Evolutionary conservation across 2,797 vertebrate genomes (phyloP).

Genomic region (Mus spretus): DNA sequence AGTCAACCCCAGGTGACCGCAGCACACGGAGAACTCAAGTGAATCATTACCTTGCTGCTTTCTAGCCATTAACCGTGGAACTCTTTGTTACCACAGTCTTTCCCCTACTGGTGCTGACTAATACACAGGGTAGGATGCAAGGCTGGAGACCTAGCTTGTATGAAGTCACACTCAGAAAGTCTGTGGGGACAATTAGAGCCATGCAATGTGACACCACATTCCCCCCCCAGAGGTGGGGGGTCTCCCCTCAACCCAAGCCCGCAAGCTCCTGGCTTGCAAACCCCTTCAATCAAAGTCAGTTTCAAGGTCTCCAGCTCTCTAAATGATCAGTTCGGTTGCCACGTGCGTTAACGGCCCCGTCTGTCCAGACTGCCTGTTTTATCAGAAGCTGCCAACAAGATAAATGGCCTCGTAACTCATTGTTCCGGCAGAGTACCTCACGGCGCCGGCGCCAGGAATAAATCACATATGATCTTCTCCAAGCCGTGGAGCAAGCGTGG

Average conservation of each 20-base stretch:
- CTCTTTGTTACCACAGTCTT: background rate
- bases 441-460: slow-evolving; percentile 45
- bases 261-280: background rate
- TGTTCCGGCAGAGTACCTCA: background rate
- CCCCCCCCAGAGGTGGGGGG: background rate
- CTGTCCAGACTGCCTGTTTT: slow-evolving; percentile 39
- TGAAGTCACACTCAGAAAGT: background rate
- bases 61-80: rapidly evolving
- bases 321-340: slow-evolving; percentile 24
- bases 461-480: slow-evolving; percentile 42
- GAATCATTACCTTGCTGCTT: background rate
- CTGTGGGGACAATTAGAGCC: rapidly evolving
- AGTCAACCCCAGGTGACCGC: background rate
- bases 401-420: slow-evolving; percentile 30
- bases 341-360: background rate
- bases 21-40: background rate
- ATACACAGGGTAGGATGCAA: background rate
- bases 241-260: background rate
- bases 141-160: background rate
- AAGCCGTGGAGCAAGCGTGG: rapidly evolving
- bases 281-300: slow-evolving; percentile 51
- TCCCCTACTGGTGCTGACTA: rapidly evolving
- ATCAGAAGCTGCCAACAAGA: slow-evolving; percentile 66
- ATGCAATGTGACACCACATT: rapidly evolving
- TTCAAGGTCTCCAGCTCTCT: slow-evolving; percentile 57